phyloP scores from a whole-genome alignment of 2,797 vertebrate genomes.

The Acridotheres tristis region DNA sequence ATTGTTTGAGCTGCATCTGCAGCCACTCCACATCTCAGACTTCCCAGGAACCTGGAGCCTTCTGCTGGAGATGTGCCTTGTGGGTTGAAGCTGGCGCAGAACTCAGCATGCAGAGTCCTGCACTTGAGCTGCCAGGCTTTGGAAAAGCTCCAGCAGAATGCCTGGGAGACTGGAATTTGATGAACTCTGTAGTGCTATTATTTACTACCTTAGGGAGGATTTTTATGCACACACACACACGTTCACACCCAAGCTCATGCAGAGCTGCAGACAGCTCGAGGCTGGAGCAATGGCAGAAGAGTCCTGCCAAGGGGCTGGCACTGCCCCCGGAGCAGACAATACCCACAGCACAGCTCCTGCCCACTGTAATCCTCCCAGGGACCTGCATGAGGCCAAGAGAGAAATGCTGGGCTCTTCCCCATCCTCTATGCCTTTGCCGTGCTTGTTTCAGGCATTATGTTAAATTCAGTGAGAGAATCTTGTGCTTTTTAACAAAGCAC shows the following conservation, averaged over 20 bases:
- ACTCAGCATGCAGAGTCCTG: not conserved
- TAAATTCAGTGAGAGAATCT: not conserved
- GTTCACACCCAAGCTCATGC: accelerated
- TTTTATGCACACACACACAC: not conserved
- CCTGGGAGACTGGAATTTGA: not conserved
- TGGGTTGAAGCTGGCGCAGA: not conserved
- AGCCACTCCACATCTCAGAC: not conserved
- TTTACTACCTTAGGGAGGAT: not conserved
- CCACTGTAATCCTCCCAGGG: not conserved
- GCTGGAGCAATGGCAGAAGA: not conserved
- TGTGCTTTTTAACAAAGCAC: not conserved
- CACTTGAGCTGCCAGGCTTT: not conserved
- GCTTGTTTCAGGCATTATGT: not conserved
- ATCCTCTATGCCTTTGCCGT: not conserved
- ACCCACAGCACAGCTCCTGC: not conserved
- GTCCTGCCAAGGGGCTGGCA: not conserved
- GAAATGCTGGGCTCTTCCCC: not conserved
- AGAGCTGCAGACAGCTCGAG: not conserved
- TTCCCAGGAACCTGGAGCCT: not conserved
- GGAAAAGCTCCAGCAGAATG: slow-evolving; percentile 38
- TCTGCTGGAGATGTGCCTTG: not conserved
- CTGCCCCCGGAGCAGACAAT: accelerated
- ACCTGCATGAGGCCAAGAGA: accelerated
- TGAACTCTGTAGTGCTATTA: not conserved
- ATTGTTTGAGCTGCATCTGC: not conserved